Evolutionary conservation across 2,113 vertebrate genomes (phyloP).

Genomic region (Petrocephalus microphthalmus): DNA sequence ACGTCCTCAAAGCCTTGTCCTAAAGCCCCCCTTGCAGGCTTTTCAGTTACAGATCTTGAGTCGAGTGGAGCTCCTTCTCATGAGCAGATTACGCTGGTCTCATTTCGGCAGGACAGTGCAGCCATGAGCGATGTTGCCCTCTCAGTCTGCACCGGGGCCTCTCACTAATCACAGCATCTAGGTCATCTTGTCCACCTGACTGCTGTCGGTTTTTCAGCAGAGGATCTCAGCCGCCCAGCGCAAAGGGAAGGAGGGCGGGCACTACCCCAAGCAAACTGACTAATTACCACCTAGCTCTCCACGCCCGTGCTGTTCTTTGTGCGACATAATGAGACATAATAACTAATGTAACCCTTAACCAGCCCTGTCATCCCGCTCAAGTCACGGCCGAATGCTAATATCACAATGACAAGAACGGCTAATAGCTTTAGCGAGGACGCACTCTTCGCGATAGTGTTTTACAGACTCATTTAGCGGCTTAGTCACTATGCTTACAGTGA

Average conservation of each 20-base stretch:
- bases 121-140: not conserved
- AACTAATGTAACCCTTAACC: not conserved
- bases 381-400: not conserved
- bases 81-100: not conserved
- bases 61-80: not conserved
- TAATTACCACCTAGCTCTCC: not conserved
- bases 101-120: not conserved
- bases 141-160: not conserved
- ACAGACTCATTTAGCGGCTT: not conserved
- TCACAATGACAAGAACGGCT: not conserved
- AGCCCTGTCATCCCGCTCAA: not conserved
- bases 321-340: not conserved
- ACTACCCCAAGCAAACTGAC: not conserved
- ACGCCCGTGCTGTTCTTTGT: not conserved
- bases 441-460: not conserved
- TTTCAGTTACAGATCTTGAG: not conserved
- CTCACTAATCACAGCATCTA: not conserved
- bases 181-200: not conserved
- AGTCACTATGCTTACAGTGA: not conserved
- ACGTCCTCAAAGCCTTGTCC: not conserved
- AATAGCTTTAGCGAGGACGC: not conserved
- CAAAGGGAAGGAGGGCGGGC: not conserved
- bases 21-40: not conserved
- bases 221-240: not conserved
- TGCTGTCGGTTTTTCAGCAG: not conserved